Conservation (phyloP, 2,888 invertebrate genomes). For the Onthophagus sagittarius region DNA sequence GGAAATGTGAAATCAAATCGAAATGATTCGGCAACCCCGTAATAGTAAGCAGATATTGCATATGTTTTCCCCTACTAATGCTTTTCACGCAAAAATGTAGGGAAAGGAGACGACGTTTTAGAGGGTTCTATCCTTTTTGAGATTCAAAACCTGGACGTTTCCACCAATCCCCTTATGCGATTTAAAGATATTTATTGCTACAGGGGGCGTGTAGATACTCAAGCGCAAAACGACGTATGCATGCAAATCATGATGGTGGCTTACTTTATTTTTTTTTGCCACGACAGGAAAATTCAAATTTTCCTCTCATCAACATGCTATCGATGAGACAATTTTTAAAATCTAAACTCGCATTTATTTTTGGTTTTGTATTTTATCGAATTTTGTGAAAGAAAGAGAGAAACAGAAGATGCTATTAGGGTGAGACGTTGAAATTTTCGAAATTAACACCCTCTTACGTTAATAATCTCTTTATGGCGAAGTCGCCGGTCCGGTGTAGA, state of each 20-base stretch:
- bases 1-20: no score
- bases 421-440: background rate
- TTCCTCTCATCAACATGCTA: no score
- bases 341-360: no score
- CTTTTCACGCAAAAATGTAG: background rate
- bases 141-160: background rate
- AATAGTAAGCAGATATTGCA: slow-evolving; percentile 10
- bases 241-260: background rate
- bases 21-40: background rate
- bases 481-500: background rate
- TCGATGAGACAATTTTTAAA: no score
- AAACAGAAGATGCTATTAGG: background rate
- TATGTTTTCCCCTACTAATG: slow-evolving; percentile 8
- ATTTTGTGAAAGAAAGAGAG: background rate
- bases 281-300: no score
- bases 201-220: background rate
- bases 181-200: slow-evolving; percentile 6
- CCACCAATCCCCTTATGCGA: slow-evolving; percentile 2
- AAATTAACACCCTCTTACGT: background rate
- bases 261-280: background rate
- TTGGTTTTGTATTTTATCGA: no score
- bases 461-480: background rate
- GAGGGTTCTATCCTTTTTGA: background rate
- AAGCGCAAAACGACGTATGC: background rate
- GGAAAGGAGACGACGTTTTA: background rate